Base-by-base conservation (phyloP, 2,888 invertebrate species). In the Caenorhabditis japonica region DNA sequence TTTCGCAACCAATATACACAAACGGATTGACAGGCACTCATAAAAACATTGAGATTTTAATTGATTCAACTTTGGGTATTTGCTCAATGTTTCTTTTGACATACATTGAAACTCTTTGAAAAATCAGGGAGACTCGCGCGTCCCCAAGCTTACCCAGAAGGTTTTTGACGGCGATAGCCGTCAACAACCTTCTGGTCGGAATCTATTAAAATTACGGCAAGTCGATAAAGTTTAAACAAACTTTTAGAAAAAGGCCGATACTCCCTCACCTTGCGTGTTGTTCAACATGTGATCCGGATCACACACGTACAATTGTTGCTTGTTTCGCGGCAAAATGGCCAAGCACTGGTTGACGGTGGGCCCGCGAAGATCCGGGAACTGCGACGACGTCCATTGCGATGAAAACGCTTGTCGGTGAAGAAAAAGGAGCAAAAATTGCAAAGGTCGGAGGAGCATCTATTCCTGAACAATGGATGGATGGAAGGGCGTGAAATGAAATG, bases 281-380 rank as follows among this genome's bases (percentile, higher is more conserved):
- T 85, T 86, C 25, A 87, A 68, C 49, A 87, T 83, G 46, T 80
- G 75, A 74, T 87, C 86, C 7, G 87, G 87, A 69, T 87, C 87
- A 70, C 87, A 87, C n/a, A 87, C 72, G 69, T 84, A 87, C n/a
- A 85, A 72, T 19, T 83, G 78, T 41, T 83, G 81, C 59, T 70
- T 74, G 21, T 73, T 68, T 17, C 62, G 36, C 17, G 80, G 80
- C 30, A 78, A 47, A 41, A 70, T 55, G 10, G 68, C 39, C 10
- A 72, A 69, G 60, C 85, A 85, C 47, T 83, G 66, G 15, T 75
- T 72, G 46, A 77, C 81, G 13, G 82, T 74, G 3, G 84, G 82
- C 17, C 86, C 86, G n/a, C 86, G 76, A 21, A 83, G 71, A 55
- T 84, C 73, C n/a, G 68, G 71, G 36, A 70, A 76, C 51, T 60